A percentile compares a stretch with the other conserved stretches of the same genome.
These are phyloP conservation scores for Ecdyonurus torrentis DNA, from an alignment of 2,888 invertebrate genomes.

Conservation along the genomic window DNA sequence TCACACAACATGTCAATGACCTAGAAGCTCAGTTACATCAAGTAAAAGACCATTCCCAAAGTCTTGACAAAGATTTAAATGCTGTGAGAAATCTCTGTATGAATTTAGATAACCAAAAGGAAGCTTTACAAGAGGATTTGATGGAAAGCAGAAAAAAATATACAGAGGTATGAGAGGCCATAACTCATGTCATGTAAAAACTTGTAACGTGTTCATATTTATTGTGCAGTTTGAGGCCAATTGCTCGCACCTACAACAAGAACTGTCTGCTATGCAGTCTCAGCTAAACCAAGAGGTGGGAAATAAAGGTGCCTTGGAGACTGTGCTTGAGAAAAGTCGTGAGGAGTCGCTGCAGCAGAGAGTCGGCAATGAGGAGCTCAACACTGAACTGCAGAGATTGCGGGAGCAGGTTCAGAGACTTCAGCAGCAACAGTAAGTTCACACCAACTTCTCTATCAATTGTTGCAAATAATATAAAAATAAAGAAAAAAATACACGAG, in stretches of 20 bases:
- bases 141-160: constrained; percentile 30
- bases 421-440: constrained; percentile 33
- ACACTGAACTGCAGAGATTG: constrained; percentile 39
- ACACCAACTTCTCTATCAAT: not conserved
- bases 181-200: not conserved
- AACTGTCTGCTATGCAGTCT: constrained; percentile 27
- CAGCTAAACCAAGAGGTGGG: constrained; percentile 29
- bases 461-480: not conserved
- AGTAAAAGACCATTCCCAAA: constrained; percentile 35
- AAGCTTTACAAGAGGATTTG: constrained; percentile 38
- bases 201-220: not conserved
- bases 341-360: constrained; percentile 44
- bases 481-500: no score
- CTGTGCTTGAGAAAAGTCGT: constrained; percentile 35
- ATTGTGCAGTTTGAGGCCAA: constrained; percentile 31
- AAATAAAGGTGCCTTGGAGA: constrained; percentile 36
- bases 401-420: constrained; percentile 35
- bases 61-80: constrained; percentile 41
- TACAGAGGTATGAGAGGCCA: constrained; percentile 22
- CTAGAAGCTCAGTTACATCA: constrained; percentile 47
- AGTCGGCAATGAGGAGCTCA: constrained; percentile 43
- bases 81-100: constrained; percentile 41
- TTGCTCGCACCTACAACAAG: constrained; percentile 29
- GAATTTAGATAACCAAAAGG: constrained; percentile 48
- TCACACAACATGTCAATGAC: constrained; percentile 38